Base-by-base conservation (phyloP, 2,888 invertebrate genomes). In the Leptogaster cylindrica region DNA sequence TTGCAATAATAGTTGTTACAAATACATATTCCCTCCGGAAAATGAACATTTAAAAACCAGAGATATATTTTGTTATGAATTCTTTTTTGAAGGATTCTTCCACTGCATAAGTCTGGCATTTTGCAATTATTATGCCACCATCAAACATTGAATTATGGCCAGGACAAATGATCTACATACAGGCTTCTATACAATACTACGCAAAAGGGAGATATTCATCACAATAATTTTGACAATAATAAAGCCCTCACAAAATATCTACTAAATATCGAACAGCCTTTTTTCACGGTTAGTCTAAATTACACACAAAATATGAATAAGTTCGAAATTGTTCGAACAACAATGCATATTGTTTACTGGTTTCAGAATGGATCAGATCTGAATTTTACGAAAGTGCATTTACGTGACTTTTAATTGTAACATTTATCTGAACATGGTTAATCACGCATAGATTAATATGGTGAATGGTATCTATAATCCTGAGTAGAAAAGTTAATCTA, bases 401-500 rank as follows among this genome's bases (percentile, higher is more conserved):
- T n/a, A n/a, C n/a, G n/a, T n/a, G n/a, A n/a, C n/a, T n/a, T n/a
- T n/a, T n/a, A n/a, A n/a, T n/a, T n/a, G n/a, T n/a, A n/a, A n/a
- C n/a, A n/a, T n/a, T 50, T 50, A 50, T 28, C 12, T 18, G 20
- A 55, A 55, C 23, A 36, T 55, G 23, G 39, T 33, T 55, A 55
- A 55, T 55, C 36, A 55, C 55, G 39, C 55, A 55, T 39, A 55
- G 23, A 55, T 55, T 55, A 36, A 55, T 55, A 55, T 20, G 55
- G 55, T 55, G 55, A 55, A 55, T 55, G 39, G 36, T 52, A 52
- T 52, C 23, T 36, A 55, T 41, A 18, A 41, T 55, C 55, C 55
- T 55, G 55, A 55, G 55, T 55, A 55, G 55, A 55, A 55, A 55
- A 55, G 55, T 55, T 55, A 55, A 55, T 55, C 55, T 55, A 55